Evolutionary conservation across 2,888 invertebrate species (phyloP).

Genomic region (Ctenicera cuprea): DNA sequence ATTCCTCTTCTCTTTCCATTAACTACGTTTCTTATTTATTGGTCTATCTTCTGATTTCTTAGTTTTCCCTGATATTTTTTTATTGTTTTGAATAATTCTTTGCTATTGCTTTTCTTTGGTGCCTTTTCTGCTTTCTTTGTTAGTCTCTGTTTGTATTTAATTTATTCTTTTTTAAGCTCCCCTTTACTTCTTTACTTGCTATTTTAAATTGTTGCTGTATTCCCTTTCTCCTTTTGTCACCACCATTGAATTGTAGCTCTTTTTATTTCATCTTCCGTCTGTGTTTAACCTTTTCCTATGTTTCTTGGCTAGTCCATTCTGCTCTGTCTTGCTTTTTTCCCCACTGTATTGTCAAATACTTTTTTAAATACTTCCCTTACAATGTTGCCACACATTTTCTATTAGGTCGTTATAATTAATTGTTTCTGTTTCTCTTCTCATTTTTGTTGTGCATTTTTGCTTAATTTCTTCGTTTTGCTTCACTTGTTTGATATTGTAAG

Average conservation of each 20-base stretch:
- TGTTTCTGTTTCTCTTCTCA: no score
- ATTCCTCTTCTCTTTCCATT: not conserved
- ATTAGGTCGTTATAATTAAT: no score
- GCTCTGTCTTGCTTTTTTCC: not conserved
- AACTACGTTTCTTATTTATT: not conserved
- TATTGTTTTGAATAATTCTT: not conserved
- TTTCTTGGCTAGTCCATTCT: not conserved
- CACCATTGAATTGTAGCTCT: not conserved
- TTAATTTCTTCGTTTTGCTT: no score
- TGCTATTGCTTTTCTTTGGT: not conserved
- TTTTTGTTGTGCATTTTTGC: no score
- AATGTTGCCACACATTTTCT: not conserved
- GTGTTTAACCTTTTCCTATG: not conserved
- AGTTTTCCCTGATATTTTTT: not conserved
- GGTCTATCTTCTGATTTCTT: not conserved
- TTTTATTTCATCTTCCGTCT: not conserved
- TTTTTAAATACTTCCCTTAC: not conserved
- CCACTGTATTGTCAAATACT: not conserved
- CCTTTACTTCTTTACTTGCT: no score
- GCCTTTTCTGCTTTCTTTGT: not conserved
- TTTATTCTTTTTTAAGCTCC: not conserved
- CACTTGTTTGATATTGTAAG: no score
- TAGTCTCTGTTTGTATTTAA: not conserved
- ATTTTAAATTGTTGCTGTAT: not conserved
- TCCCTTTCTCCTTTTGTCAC: not conserved